Evolutionary conservation across 2,797 vertebrate genomes (phyloP).

Genomic region (Argya squamiceps): DNA sequence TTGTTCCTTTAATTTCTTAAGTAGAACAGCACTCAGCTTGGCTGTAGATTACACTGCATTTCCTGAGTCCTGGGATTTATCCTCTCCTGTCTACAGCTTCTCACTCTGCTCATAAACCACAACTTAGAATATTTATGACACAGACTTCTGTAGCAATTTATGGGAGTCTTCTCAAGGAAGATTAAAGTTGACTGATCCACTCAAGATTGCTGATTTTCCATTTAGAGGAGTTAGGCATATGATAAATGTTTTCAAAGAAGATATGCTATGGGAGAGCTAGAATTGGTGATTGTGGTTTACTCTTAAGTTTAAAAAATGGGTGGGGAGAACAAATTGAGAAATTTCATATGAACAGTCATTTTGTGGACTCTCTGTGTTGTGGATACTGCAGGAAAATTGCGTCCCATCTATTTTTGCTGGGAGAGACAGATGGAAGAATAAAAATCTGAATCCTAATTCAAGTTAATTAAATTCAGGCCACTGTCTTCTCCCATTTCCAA

Average conservation of each 20-base stretch:
- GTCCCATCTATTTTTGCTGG: background rate
- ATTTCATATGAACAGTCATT: background rate
- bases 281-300: background rate
- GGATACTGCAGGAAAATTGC: background rate
- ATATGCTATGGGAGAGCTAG: background rate
- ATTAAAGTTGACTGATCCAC: constrained; percentile 18
- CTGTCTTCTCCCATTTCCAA: background rate
- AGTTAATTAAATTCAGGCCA: background rate
- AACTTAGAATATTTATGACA: constrained; percentile 21
- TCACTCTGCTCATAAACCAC: constrained; percentile 15
- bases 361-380: background rate
- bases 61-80: constrained; percentile 30
- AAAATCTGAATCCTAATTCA: background rate
- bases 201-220: background rate
- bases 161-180: background rate
- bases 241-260: background rate
- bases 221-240: background rate
- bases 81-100: background rate
- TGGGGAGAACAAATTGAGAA: background rate
- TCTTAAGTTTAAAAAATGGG: background rate
- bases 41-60: background rate
- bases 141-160: constrained; percentile 4
- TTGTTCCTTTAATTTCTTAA: constrained; percentile 32
- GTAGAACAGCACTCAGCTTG: background rate
- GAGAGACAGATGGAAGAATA: background rate